phyloP scores from a whole-genome alignment of 2,888 invertebrate genomes.

The Mamestra brassicae region DNA sequence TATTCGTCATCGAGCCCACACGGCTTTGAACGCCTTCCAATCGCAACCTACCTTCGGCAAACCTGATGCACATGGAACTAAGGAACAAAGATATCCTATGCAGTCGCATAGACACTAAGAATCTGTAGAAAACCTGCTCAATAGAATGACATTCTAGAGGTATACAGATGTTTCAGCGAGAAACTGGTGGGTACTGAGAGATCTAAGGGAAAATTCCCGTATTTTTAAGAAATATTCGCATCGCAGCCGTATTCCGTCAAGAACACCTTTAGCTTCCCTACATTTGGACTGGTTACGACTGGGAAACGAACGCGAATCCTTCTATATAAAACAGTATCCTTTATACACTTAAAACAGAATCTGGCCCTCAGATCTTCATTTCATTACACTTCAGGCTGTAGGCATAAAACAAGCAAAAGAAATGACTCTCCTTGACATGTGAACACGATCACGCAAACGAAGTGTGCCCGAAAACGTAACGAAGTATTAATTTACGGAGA shows the following conservation, averaged over 20 bases:
- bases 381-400: not conserved
- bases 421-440: slow-evolving; percentile 36
- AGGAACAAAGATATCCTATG: not conserved
- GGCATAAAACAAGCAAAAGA: not conserved
- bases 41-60: not conserved
- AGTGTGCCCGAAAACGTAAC: slow-evolving; percentile 49
- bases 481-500: slow-evolving; percentile 63
- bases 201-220: not conserved
- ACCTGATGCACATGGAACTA: not conserved
- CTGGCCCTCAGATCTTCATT: not conserved
- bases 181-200: not conserved
- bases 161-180: no score
- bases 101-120: not conserved
- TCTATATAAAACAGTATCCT: no score
- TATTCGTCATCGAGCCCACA: slow-evolving; percentile 41
- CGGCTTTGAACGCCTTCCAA: slow-evolving; percentile 13
- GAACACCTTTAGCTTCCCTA: no score
- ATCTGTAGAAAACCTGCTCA: not conserved
- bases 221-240: not conserved
- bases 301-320: no score
- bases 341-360: no score
- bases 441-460: slow-evolving; percentile 46
- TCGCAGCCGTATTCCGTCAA: not conserved
- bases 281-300: not conserved
- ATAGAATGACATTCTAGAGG: not conserved